A percentile compares a stretch with the other conserved stretches of the same genome.
Conservation (phyloP, 2,113 vertebrate species). For the Lepus europaeus region DNA sequence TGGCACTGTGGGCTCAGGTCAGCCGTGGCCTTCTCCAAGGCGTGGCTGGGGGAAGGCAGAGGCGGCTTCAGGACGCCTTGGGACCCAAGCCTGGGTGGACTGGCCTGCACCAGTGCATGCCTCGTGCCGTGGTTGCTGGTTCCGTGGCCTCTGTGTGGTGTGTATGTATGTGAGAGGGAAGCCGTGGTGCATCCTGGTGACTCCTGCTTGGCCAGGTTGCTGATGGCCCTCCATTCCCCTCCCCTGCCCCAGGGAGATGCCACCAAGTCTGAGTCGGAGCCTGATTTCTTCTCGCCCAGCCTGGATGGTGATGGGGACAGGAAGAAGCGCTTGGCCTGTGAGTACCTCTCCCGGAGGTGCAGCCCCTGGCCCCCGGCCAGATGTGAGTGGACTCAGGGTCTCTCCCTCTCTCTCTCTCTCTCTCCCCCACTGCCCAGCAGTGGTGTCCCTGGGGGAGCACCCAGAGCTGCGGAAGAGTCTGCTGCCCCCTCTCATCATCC, state of each 20-base stretch:
- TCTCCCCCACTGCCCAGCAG: constrained; percentile 72
- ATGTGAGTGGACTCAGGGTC: background rate
- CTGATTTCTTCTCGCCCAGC: constrained; percentile 91
- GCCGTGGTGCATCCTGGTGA: background rate
- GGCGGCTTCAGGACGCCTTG: background rate
- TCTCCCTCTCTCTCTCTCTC: background rate
- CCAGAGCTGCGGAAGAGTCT: constrained; percentile 94
- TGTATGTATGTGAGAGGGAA: constrained; percentile 62
- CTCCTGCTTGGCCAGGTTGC: background rate
- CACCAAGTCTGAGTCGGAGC: constrained; percentile 94
- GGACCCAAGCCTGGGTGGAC: constrained; percentile 42
- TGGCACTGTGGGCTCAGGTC: background rate
- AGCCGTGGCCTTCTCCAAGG: background rate
- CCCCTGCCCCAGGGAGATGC: constrained; percentile 91
- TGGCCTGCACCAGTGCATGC: constrained; percentile 73
- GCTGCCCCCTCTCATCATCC: constrained; percentile 97
- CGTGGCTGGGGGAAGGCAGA: constrained; percentile 47
- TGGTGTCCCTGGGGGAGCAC: constrained; percentile 94
- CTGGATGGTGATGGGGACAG: constrained; percentile 93
- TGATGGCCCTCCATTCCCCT: constrained; percentile 30
- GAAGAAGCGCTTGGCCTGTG: constrained; percentile 94
- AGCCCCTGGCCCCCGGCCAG: background rate
- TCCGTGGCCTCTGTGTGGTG: constrained; percentile 75
- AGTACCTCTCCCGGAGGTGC: constrained; percentile 78
- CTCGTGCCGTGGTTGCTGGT: constrained; percentile 74